Evolutionary conservation across 1,140 invertebrate genomes (phyloP), one percentile per base, ranked within the genome.

Genomic region (Drosophila parvula): DNA sequence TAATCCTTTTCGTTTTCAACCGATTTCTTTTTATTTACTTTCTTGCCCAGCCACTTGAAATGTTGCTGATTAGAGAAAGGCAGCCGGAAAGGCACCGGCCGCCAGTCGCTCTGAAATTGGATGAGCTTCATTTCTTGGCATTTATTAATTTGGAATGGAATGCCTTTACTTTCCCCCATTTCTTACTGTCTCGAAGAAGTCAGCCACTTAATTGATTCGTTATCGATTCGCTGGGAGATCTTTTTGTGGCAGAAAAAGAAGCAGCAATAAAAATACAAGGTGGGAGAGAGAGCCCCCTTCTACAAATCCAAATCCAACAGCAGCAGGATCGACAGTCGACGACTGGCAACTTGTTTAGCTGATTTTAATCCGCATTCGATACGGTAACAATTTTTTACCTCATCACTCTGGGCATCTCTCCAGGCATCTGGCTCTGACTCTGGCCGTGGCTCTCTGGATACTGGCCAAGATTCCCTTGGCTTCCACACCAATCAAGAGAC

Each of bases 321-420:
- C n/a, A 28, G 16, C 10, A 22, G 38, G 57, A 58, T 81, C 61
- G 73, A 70, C 68, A 71, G 68, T 47, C 43, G 28, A 75, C 78
- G 63, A 67, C 75, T 74, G 81, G 68, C 74, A 85, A 85, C 78
- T 88, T 88, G 83, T 83, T 86, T 82, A 77, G 80, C 84, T 89
- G 85, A 89, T 89, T 89, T 89, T 89, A 89, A 89, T 89, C 85
- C 85, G 75, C 85, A 89, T 89, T 89, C 85, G 85, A 89, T 89
- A 89, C 81, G 85, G 85, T 85, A 90, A 89, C 85, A 90, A 90
- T 80, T 89, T 73, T 53, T 78, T 84, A 74, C 78, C 65, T 85
- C 81, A 90, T 89, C 85, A 85, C 85, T 75, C 74, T 53, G 28
- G 50, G 16, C 50, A 51, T 56, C 68, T 44, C 57, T 10, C 12